Conservation (phyloP, 1,140 invertebrate genomes). For the Penaeus chinensis region DNA sequence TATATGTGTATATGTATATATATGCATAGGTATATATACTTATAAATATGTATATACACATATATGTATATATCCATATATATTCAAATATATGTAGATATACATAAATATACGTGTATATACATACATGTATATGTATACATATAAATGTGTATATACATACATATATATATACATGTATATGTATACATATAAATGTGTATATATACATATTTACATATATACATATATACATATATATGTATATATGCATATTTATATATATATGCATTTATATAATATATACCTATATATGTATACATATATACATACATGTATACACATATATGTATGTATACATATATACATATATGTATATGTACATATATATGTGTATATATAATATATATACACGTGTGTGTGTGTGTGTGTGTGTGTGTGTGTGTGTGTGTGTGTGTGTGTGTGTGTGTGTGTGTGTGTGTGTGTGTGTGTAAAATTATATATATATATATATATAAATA, state of each 20-base stretch:
- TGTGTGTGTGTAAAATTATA: background rate
- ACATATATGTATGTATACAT: constrained; percentile 10
- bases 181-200: constrained; percentile 13
- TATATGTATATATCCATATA: background rate
- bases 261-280: background rate
- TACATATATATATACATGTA: constrained; percentile 13
- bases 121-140: background rate
- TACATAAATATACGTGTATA: background rate
- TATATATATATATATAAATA: constrained; percentile 17
- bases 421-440: background rate
- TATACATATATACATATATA: background rate
- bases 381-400: constrained; percentile 1
- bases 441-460: background rate
- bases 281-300: background rate
- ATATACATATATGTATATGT: constrained; percentile 14
- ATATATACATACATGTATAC: constrained; percentile 1
- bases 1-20: background rate
- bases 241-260: background rate
- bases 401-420: too few relatives aligned
- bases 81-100: constrained; percentile 34
- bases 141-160: background rate
- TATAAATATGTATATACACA: background rate
- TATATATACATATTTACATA: constrained; percentile 10
- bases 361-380: constrained; percentile 2
- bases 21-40: background rate